Base-by-base conservation (phyloP, 2,113 vertebrate genomes). In the Daubentonia madagascariensis region DNA sequence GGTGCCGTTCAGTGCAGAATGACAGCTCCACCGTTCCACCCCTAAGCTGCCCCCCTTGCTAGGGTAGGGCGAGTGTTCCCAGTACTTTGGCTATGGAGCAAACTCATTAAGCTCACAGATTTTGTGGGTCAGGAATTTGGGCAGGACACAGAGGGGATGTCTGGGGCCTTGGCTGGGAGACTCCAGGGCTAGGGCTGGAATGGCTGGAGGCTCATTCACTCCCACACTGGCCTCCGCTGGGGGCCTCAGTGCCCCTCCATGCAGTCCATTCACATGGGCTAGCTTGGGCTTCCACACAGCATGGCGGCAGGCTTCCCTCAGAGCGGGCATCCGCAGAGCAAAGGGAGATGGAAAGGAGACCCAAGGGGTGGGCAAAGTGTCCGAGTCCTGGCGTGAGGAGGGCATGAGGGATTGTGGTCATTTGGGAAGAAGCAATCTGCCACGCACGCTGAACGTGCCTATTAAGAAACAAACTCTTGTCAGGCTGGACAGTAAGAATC, bases 391-490 rank as follows among this genome's bases (percentile, higher is more conserved):
- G 1, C 10, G 48, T 37, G 18, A 16, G 35, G 72, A 37, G 30
- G 1, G 40, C 28, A 2, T 1, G 1, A 0, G 4, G 11, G 30
- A n/a, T 3, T 18, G 17, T 0, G 5, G 12, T 12, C 68, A 17
- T 12, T 35, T n/a, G 61, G 32, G 75, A 32, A 43, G n/a, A n/a
- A 2, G 3, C 25, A 0, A 67, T 6, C 45, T 1, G 10, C 9
- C 1, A 9, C 40, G n/a, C n/a, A n/a, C n/a, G n/a, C n/a, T n/a
- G 10, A 13, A 6, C 13, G 45, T 17, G 32, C 48, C 75, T n/a
- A 20, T 18, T 22, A n/a, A 11, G 30, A 78, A 25, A 78, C 75
- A 35, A 50, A 50, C 1, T 0, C 17, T 32, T 78, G 45, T 50
- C 75, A 50, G 30, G 45, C 17, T 32, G 32, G 45, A 50, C 17